Conservation (phyloP, 2,797 vertebrate species). For the Alauda arvensis region DNA sequence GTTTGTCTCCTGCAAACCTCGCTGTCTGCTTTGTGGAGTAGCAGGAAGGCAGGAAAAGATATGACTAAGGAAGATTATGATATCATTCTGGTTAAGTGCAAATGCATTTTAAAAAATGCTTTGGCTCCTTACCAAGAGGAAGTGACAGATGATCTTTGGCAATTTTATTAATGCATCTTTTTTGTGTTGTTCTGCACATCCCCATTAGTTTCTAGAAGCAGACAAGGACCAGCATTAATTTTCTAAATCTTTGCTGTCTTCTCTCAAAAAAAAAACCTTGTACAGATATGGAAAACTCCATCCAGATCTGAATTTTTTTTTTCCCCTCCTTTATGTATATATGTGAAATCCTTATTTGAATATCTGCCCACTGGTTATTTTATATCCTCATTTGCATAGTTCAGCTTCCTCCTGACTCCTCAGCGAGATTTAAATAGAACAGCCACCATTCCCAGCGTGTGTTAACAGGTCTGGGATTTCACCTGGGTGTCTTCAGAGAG, state of each 20-base stretch:
- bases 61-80: constrained; percentile 57
- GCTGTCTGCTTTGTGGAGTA: constrained; percentile 38
- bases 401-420: background rate
- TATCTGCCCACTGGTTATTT: background rate
- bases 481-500: background rate
- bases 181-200: background rate
- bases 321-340: background rate
- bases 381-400: background rate
- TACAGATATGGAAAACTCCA: background rate
- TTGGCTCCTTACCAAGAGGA: constrained; percentile 43
- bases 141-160: constrained; percentile 44
- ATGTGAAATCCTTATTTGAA: background rate
- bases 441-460: background rate
- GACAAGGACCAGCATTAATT: background rate
- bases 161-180: constrained; percentile 48
- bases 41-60: constrained; percentile 57
- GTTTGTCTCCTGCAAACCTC: constrained; percentile 31
- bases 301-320: background rate
- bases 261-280: background rate
- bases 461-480: background rate
- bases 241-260: background rate
- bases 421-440: background rate
- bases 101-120: constrained; percentile 48
- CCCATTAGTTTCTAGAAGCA: background rate
- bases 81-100: constrained; percentile 60